These are phyloP conservation scores for Caenorhabditis panamensis DNA, from an alignment of 2,888 invertebrate species.

Conservation along the genomic window DNA sequence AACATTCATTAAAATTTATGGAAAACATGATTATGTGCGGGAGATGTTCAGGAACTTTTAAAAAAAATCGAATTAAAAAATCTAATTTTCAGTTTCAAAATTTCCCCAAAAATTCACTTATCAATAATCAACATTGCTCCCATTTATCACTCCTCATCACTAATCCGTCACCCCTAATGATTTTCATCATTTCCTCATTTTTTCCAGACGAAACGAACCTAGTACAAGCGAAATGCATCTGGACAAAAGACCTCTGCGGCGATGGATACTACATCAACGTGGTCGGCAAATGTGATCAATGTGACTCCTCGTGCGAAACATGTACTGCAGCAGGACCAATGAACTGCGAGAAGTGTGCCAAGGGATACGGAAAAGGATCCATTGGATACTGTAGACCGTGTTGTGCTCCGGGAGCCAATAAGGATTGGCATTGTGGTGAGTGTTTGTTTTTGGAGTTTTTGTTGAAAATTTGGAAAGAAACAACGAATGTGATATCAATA, in stretches of 20 bases:
- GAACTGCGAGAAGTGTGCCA: slow-evolving; percentile 76
- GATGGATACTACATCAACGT: slow-evolving; percentile 76
- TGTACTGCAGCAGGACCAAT: slow-evolving; percentile 78
- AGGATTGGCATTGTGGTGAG: slow-evolving; percentile 70
- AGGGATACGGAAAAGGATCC: slow-evolving; percentile 75
- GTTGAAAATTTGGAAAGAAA: slow-evolving; percentile 2
- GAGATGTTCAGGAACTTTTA: no score
- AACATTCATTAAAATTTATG: no score
- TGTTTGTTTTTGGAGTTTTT: neutral
- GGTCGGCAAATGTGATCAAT: slow-evolving; percentile 73
- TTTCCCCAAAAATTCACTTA: no score
- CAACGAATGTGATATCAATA: neutral
- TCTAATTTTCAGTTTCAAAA: no score
- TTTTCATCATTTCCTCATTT: neutral
- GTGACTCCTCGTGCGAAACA: slow-evolving; percentile 76
- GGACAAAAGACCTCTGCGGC: slow-evolving; percentile 76
- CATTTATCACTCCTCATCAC: neutral
- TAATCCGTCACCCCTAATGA: neutral
- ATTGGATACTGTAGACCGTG: slow-evolving; percentile 79
- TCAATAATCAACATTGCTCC: neutral
- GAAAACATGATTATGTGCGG: no score
- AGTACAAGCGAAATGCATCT: slow-evolving; percentile 78
- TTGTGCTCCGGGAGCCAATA: slow-evolving; percentile 66
- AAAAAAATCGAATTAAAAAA: neutral
- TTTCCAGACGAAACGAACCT: slow-evolving; percentile 75